Evolutionary conservation across 2,797 vertebrate species (phyloP).

Genomic region (Anguilla marmorata): DNA sequence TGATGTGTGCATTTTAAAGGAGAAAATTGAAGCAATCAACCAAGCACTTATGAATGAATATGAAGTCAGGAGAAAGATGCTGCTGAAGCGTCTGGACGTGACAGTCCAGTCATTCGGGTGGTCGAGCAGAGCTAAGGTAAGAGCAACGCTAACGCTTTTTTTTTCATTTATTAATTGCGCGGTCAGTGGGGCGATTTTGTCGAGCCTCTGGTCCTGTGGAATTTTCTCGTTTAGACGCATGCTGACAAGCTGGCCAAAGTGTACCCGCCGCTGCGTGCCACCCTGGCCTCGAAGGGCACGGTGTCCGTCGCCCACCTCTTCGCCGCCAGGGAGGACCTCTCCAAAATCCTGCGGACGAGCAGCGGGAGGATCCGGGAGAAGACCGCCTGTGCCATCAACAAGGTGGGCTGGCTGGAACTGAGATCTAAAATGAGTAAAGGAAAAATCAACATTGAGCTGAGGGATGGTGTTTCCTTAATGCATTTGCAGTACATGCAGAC

Average conservation of each 20-base stretch:
- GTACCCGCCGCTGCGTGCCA: conserved; percentile 87
- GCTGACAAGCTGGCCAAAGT: conserved; percentile 88
- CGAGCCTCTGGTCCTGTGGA: neutral
- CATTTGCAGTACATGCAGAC: too few relatives aligned
- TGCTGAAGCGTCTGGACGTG: conserved; percentile 95
- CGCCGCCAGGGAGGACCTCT: conserved; percentile 90
- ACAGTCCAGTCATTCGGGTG: conserved; percentile 97
- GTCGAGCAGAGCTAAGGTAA: conserved; percentile 96
- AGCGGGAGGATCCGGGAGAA: conserved; percentile 90
- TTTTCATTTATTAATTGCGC: neutral
- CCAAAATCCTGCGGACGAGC: conserved; percentile 93
- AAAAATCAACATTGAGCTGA: too few relatives aligned
- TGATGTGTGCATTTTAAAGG: conserved; percentile 67
- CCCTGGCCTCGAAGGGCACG: conserved; percentile 75
- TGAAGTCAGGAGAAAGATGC: conserved; percentile 91
- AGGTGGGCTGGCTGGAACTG: conserved; percentile 69
- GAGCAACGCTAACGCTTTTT: neutral
- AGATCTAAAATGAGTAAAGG: too few relatives aligned
- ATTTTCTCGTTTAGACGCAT: conserved; percentile 69
- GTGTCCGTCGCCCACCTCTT: conserved; percentile 87
- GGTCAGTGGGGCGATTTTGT: neutral
- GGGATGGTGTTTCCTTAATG: too few relatives aligned
- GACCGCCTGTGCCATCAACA: conserved; percentile 94
- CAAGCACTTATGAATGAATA: conserved; percentile 95
- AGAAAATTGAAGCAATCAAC: conserved; percentile 96